A percentile compares a stretch with the other conserved stretches of the same genome.
Evolutionary conservation across 2,113 vertebrate genomes (phyloP).

Genomic region (Chelonoidis abingdonii): DNA sequence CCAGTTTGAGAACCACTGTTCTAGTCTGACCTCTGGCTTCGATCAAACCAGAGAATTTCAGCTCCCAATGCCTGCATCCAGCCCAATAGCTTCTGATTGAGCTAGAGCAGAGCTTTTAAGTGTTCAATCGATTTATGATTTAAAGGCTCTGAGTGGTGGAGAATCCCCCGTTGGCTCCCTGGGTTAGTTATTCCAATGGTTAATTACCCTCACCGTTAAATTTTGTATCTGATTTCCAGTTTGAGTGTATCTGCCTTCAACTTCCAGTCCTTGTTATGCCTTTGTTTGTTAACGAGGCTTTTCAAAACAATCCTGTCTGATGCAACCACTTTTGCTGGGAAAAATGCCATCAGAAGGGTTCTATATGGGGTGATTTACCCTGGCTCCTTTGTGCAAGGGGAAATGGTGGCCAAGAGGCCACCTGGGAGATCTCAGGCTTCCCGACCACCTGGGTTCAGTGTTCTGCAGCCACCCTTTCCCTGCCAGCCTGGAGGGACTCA

Average conservation of each 20-base stretch:
- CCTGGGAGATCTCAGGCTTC: no score
- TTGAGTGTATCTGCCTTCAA: not conserved
- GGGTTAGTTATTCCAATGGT: not conserved
- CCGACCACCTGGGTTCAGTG: not conserved
- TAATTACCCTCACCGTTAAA: not conserved
- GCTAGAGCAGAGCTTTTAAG: not conserved
- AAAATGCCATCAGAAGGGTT: not conserved
- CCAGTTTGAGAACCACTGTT: no score
- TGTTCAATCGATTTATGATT: not conserved
- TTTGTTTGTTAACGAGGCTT: not conserved
- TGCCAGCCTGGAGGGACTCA: not conserved
- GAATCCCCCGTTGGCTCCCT: not conserved
- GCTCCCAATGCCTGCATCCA: no score
- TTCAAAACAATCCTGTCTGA: not conserved
- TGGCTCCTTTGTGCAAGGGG: not conserved
- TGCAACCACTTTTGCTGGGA: not conserved
- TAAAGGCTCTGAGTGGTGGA: not conserved
- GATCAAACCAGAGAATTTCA: fast-evolving
- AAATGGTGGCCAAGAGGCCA: not conserved
- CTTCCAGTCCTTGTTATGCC: not conserved
- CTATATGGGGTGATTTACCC: not conserved
- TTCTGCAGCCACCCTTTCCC: not conserved
- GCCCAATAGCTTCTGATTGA: not conserved
- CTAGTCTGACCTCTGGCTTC: not conserved
- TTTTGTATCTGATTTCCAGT: not conserved